Conservation (phyloP, 2,888 invertebrate genomes). For the Hirtodrosophila trivittata region DNA sequence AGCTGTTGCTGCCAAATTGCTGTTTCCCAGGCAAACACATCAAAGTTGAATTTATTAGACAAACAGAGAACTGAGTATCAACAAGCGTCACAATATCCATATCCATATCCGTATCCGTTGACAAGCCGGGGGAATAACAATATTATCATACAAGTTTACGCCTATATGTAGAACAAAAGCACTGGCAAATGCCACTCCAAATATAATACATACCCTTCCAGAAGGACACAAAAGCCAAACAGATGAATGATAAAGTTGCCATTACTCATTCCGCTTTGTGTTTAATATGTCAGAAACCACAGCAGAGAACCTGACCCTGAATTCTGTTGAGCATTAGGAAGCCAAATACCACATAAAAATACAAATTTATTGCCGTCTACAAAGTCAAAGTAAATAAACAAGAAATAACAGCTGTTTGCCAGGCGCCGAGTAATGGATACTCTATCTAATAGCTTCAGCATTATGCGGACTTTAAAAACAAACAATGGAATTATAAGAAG, state of each 20-base stretch:
- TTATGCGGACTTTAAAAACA: no score
- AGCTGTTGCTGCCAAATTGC: slow-evolving; percentile 27
- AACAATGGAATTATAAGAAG: no score
- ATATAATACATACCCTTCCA: no score
- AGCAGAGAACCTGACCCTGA: slow-evolving; percentile 21
- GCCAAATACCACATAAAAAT: slow-evolving; percentile 30
- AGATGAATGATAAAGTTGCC: slow-evolving; percentile 57
- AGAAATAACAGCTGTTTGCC: slow-evolving; percentile 9
- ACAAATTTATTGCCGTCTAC: slow-evolving; percentile 23
- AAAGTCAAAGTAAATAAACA: slow-evolving; percentile 20
- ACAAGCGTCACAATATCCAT: slow-evolving; percentile 31
- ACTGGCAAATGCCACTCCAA: slow-evolving; percentile 21
- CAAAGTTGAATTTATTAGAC: slow-evolving; percentile 60
- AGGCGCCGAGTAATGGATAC: neutral
- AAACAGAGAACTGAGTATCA: neutral
- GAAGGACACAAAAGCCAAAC: slow-evolving; percentile 29
- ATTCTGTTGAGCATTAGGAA: slow-evolving; percentile 6
- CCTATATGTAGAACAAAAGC: slow-evolving; percentile 29
- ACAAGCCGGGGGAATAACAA: slow-evolving; percentile 23
- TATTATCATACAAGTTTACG: slow-evolving; percentile 22
- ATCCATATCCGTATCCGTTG: slow-evolving; percentile 48
- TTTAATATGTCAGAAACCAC: slow-evolving; percentile 34
- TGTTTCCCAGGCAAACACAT: slow-evolving; percentile 53
- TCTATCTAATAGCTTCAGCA: no score
- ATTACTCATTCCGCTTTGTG: slow-evolving; percentile 56